Evolutionary conservation across 2,888 invertebrate species (phyloP).

Genomic region (Choreutis nemorana): DNA sequence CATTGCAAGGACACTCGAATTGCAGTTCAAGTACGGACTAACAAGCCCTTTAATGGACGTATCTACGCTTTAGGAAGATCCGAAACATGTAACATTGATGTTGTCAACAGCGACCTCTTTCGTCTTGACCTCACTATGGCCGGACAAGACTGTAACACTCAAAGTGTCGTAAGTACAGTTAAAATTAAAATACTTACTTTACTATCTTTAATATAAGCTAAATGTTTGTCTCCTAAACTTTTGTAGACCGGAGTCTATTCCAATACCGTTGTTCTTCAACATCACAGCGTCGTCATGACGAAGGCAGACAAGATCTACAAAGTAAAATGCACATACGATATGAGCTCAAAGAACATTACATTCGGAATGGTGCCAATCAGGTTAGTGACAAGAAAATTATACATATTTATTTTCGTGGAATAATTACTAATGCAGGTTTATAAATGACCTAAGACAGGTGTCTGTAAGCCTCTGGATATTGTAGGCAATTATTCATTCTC

Average conservation of each 20-base stretch:
- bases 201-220: neutral
- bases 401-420: neutral
- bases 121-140: constrained; percentile 91
- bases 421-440: no score
- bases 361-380: constrained; percentile 98
- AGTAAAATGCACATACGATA: constrained; percentile 95
- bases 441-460: no score
- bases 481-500: constrained; percentile 1
- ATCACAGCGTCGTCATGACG: constrained; percentile 96
- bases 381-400: constrained; percentile 42
- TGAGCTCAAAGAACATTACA: constrained; percentile 95
- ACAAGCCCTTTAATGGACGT: constrained; percentile 93
- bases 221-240: neutral
- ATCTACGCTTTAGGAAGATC: constrained; percentile 93
- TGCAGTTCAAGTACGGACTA: constrained; percentile 90
- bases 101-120: constrained; percentile 91
- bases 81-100: constrained; percentile 94
- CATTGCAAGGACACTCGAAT: constrained; percentile 95
- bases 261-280: constrained; percentile 93
- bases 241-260: constrained; percentile 90
- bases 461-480: neutral
- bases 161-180: constrained; percentile 87
- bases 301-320: constrained; percentile 97
- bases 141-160: constrained; percentile 95
- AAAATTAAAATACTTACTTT: neutral